These are phyloP conservation scores for Eupeodes latifasciatus DNA, from an alignment of 2,888 invertebrate species.

Conservation along the genomic window DNA sequence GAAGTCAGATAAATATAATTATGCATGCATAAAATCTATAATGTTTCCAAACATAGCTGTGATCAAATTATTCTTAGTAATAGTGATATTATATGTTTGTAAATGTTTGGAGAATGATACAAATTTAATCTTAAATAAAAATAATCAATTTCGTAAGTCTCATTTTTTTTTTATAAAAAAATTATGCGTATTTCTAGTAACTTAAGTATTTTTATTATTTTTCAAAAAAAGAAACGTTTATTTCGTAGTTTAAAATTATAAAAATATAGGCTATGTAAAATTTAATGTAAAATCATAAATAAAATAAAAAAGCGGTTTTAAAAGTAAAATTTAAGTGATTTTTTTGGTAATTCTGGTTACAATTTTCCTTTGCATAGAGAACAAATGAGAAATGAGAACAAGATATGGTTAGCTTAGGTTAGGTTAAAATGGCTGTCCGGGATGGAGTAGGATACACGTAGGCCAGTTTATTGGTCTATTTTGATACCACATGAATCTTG, in stretches of 20 bases:
- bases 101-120: constrained; percentile 26
- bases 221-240: background rate
- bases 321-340: background rate
- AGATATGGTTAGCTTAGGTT: no score
- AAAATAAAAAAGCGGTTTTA: constrained; percentile 24
- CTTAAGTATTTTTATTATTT: constrained; percentile 20
- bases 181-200: constrained; percentile 9
- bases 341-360: background rate
- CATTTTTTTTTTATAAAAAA: constrained; percentile 15
- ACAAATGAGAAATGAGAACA: no score
- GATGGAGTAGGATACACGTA: no score
- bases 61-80: constrained; percentile 30
- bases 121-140: constrained; percentile 7
- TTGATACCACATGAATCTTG: no score
- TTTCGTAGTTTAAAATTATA: background rate
- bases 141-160: constrained; percentile 27
- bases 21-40: background rate
- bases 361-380: no score
- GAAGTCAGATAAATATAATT: background rate
- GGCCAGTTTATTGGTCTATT: no score
- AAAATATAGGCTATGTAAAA: background rate
- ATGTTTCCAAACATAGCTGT: constrained; percentile 35
- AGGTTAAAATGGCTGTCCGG: no score
- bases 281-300: constrained; percentile 3
- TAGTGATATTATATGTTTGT: constrained; percentile 34